Percentiles rank a stretch among this genome's conserved stretches.
Conservation (phyloP, 2,113 vertebrate species). For the Equus quagga region DNA sequence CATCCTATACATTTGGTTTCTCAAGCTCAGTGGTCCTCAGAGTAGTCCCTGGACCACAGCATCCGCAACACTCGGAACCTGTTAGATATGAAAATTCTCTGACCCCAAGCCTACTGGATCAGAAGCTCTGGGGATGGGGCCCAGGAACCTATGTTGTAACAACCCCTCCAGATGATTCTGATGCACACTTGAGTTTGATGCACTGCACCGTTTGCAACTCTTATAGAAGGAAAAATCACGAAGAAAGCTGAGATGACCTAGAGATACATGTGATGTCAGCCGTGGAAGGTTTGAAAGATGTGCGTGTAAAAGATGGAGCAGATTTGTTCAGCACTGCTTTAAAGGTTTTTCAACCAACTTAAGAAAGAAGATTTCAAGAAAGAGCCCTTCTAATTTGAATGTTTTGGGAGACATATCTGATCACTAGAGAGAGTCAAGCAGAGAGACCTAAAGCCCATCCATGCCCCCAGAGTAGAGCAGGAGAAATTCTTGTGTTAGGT, state of each 20-base stretch:
- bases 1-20: neutral
- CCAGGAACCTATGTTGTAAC: neutral
- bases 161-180: neutral
- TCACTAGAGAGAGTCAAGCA: neutral
- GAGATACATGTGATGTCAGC: neutral
- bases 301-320: neutral
- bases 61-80: neutral
- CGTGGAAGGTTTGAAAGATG: neutral
- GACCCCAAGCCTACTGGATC: neutral
- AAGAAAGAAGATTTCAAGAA: neutral
- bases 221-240: neutral
- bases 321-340: neutral
- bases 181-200: neutral
- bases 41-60: neutral
- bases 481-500: neutral
- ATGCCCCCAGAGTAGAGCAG: neutral
- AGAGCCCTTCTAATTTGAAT: neutral
- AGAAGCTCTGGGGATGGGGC: neutral
- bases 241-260: neutral
- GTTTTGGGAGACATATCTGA: neutral
- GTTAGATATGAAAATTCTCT: neutral
- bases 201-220: neutral
- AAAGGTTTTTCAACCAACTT: neutral
- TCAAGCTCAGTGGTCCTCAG: neutral
- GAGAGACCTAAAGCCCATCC: neutral